A percentile compares a stretch with the other conserved stretches of the same genome.
Conservation (phyloP, 2,888 invertebrate species). For the Lasius fuliginosus region DNA sequence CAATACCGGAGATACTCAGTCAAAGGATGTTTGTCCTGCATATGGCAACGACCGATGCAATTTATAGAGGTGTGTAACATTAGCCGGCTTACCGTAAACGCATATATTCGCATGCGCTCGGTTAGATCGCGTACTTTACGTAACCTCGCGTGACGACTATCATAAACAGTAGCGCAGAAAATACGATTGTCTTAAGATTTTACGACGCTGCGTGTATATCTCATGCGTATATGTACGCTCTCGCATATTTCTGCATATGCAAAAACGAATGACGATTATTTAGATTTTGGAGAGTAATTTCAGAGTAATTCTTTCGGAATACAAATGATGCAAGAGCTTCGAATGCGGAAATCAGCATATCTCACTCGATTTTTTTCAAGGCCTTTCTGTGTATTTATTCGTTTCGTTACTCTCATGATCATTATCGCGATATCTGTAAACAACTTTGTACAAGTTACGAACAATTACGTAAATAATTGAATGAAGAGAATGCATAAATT, state of each 20-base stretch:
- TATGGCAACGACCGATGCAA: slow-evolving; percentile 77
- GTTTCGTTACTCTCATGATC: neutral
- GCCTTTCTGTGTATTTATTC: neutral
- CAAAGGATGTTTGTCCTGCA: slow-evolving; percentile 81
- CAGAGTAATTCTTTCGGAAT: slow-evolving; percentile 2
- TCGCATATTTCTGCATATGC: slow-evolving; percentile 48
- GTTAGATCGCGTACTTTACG: slow-evolving; percentile 46
- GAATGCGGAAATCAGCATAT: neutral
- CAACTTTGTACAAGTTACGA: slow-evolving; percentile 4
- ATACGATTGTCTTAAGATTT: slow-evolving; percentile 75
- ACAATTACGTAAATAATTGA: neutral
- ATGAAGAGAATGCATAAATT: neutral
- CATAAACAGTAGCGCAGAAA: slow-evolving; percentile 72
- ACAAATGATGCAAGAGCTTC: slow-evolving; percentile 27
- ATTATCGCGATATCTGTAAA: neutral
- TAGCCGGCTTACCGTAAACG: slow-evolving; percentile 79
- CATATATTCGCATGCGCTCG: slow-evolving; percentile 76
- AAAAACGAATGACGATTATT: slow-evolving; percentile 41
- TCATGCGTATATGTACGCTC: neutral
- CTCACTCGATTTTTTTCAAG: neutral
- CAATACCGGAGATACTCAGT: slow-evolving; percentile 66
- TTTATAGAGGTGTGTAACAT: slow-evolving; percentile 79
- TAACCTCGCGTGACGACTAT: slow-evolving; percentile 72
- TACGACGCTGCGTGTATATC: slow-evolving; percentile 54
- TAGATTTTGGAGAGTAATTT: neutral